Percentiles rank a stretch among this genome's conserved stretches.
phyloP scores from a whole-genome alignment of 1,140 invertebrate genomes.

The Homarus americanus region DNA sequence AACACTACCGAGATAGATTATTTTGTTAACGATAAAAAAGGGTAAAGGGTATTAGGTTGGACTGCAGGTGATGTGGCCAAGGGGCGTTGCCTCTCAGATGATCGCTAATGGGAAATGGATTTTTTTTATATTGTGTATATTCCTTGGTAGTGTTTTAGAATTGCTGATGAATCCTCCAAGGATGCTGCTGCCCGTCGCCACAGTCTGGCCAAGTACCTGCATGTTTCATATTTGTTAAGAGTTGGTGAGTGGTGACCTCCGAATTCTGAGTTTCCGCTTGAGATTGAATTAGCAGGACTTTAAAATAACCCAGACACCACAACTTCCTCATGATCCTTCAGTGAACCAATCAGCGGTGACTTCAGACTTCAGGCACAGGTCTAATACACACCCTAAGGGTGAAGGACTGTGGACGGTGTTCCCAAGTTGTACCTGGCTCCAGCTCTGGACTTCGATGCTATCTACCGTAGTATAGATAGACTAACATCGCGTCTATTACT shows the following conservation, averaged over 20 bases:
- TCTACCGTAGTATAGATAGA: not conserved
- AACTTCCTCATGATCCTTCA: not conserved
- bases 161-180: not conserved
- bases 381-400: not conserved
- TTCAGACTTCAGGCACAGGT: constrained; percentile 28
- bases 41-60: constrained; percentile 18
- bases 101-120: not conserved
- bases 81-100: not conserved
- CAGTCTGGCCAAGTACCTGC: not conserved
- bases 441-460: not conserved
- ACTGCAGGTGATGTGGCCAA: not conserved
- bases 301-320: not conserved
- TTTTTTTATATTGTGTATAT: not conserved
- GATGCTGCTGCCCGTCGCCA: not conserved
- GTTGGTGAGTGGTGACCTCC: not conserved
- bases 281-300: not conserved
- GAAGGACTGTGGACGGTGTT: not conserved
- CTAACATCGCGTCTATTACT: not conserved
- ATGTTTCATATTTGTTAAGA: not conserved
- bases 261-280: not conserved
- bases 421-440: not conserved
- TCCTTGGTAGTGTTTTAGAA: not conserved
- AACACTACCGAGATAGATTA: constrained; percentile 26
- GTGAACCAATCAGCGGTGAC: constrained; percentile 6
- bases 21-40: constrained; percentile 39